phyloP scores from a whole-genome alignment of 2,888 invertebrate genomes.

The Hydrotaea diabolus region DNA sequence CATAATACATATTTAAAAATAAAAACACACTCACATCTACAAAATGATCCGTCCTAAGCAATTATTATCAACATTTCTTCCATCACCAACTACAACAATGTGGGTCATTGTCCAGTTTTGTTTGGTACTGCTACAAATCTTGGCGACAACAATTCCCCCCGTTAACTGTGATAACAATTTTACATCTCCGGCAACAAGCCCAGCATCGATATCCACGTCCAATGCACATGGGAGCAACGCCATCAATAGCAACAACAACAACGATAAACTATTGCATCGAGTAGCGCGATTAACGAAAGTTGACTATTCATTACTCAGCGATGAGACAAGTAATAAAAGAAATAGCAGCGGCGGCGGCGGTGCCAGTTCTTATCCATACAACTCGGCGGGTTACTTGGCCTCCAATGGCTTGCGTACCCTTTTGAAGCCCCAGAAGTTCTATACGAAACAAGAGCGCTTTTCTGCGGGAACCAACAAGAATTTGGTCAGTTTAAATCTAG shows the following conservation, averaged over 20 bases:
- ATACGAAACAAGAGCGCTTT: slow-evolving; percentile 49
- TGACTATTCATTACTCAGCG: slow-evolving; percentile 40
- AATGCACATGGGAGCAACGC: not conserved
- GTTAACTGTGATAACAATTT: slow-evolving; percentile 60
- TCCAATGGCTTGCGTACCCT: slow-evolving; percentile 65
- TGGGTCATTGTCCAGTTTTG: slow-evolving; percentile 66
- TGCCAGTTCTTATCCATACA: slow-evolving; percentile 35
- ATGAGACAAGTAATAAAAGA: slow-evolving; percentile 31
- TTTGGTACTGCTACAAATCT: slow-evolving; percentile 62
- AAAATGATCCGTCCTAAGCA: slow-evolving; percentile 61
- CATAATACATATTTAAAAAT: slow-evolving; percentile 50
- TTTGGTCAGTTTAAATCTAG: slow-evolving; percentile 64
- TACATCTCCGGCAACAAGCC: not conserved
- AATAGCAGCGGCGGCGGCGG: too few species aligned
- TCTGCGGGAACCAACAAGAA: slow-evolving; percentile 19
- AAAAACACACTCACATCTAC: slow-evolving; percentile 15
- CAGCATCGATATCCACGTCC: slow-evolving; percentile 42
- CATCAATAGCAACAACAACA: slow-evolving; percentile 29
- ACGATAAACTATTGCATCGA: slow-evolving; percentile 62
- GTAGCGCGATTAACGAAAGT: slow-evolving; percentile 52
- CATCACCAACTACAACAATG: slow-evolving; percentile 39
- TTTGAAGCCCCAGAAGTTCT: slow-evolving; percentile 67
- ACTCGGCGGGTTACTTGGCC: slow-evolving; percentile 59
- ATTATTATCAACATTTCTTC: slow-evolving; percentile 3
- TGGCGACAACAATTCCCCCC: slow-evolving; percentile 58